Base-by-base conservation (phyloP, 2,113 vertebrate species). In the Rhinopomastus cyanomelas region DNA sequence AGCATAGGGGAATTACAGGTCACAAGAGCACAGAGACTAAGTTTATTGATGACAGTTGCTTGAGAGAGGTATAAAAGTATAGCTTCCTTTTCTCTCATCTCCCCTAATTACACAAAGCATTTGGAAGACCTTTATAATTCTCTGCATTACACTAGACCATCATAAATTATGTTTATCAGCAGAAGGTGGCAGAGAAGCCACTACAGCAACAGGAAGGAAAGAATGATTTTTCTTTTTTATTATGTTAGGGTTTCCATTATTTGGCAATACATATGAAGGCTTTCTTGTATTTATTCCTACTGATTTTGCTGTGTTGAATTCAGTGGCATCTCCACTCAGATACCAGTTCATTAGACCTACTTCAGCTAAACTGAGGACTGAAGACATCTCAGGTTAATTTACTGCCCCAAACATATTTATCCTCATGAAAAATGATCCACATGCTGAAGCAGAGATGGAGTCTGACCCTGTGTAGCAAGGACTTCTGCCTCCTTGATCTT, bases 171-270 rank as follows among this genome's bases (percentile, higher is more conserved):
- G 42, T 74, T 90, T 93, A 77, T 90, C 79, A 75, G 34, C 69
- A 94, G 81, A 76, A 89, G 37, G 25, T 69, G 74, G 74, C 81
- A 82, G 69, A 90, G 92, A 64, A 88, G 46, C 34, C 49, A 88
- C 30, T 48, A 42, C 60, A 44, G 56, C 36, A 59, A 79, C 59
- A 92, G 56, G 65, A 88, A 76, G 56, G 48, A 56, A 79, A 87
- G 48, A 82, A 42, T 42, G 39, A 42, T 42, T 46, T 51, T 15
- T n/a, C 4, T 8, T 55, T 39, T 46, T 1, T 17, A 9, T 29
- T 25, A 12, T 60, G 39, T 59, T 64, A 72, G 22, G 5, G 3
- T 51, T 52, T 80, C 25, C 36, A 30, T 42, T 78, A 71, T 51
- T 89, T 78, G 69, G 44, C 23, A 69, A 65, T 42, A 90, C 85